These are phyloP conservation scores for Mesocricetus auratus DNA, from an alignment of 2,113 vertebrate species.

Conservation along the genomic window DNA sequence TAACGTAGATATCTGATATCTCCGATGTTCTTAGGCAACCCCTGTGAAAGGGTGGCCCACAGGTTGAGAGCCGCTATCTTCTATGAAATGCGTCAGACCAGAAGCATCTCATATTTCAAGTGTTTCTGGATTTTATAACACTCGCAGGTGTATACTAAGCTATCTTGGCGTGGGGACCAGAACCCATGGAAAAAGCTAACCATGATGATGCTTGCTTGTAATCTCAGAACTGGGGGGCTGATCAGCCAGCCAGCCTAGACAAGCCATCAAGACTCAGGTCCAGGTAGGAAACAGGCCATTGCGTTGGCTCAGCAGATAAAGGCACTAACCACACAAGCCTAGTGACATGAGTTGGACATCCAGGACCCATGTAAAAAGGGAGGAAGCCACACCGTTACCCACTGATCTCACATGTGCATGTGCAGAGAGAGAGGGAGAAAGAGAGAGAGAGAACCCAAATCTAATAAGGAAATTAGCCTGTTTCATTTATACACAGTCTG, in stretches of 20 bases:
- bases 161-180: background rate
- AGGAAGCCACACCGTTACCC: background rate
- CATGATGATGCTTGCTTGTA: background rate
- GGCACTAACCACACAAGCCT: background rate
- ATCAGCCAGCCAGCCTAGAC: background rate
- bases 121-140: background rate
- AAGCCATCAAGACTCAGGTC: background rate
- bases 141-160: background rate
- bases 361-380: background rate
- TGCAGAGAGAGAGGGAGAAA: background rate
- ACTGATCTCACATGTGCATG: background rate
- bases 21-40: background rate
- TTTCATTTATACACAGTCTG: background rate
- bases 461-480: background rate
- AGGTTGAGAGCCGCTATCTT: background rate
- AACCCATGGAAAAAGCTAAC: background rate
- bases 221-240: background rate
- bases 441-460: background rate
- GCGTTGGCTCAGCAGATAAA: background rate
- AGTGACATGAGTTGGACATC: background rate
- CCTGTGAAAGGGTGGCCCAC: no score
- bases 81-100: background rate
- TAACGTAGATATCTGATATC: background rate
- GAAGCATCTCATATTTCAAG: background rate
- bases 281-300: background rate